Percentiles rank a stretch among this genome's conserved stretches.
phyloP scores from a whole-genome alignment of 1,140 invertebrate genomes.

The Sogatella furcifera region DNA sequence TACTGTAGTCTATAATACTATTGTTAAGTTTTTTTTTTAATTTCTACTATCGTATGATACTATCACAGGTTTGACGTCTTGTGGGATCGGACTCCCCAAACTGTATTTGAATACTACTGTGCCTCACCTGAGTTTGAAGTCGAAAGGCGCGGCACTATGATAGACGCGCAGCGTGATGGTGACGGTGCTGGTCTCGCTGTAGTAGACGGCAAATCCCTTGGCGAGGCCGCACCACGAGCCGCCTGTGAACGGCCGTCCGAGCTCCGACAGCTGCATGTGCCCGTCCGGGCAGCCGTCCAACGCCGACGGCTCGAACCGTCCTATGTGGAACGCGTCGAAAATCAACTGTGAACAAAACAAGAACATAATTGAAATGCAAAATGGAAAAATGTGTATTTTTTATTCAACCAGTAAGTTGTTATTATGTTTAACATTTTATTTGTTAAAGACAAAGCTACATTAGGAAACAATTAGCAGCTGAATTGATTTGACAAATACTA shows the following conservation, averaged over 20 bases:
- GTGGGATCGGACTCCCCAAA: too few relatives aligned
- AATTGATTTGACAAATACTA: too few relatives aligned
- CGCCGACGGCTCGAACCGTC: constrained; percentile 49
- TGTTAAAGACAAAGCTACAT: too few relatives aligned
- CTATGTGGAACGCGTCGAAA: constrained; percentile 73
- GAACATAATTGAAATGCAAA: too few relatives aligned
- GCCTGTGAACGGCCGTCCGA: constrained; percentile 68
- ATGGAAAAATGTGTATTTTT: too few relatives aligned
- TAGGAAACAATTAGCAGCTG: too few relatives aligned
- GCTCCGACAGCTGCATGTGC: constrained; percentile 71
- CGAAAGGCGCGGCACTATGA: constrained; percentile 55
- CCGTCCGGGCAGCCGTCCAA: constrained; percentile 62
- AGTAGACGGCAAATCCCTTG: constrained; percentile 65
- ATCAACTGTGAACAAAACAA: constrained; percentile 44
- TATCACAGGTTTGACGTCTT: too few relatives aligned
- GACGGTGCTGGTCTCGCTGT: constrained; percentile 72
- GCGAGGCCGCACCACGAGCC: constrained; percentile 74
- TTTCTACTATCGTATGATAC: too few relatives aligned
- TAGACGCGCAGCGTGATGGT: constrained; percentile 64
- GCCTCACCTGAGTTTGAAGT: constrained; percentile 49
- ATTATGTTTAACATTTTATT: too few relatives aligned
- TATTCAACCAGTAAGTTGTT: too few relatives aligned
- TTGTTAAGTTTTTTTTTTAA: too few relatives aligned
- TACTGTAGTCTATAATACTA: too few relatives aligned
- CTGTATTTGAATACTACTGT: background rate